These are phyloP conservation scores for Motacilla alba DNA, from an alignment of 2,113 vertebrate genomes.

Conservation along the genomic window DNA sequence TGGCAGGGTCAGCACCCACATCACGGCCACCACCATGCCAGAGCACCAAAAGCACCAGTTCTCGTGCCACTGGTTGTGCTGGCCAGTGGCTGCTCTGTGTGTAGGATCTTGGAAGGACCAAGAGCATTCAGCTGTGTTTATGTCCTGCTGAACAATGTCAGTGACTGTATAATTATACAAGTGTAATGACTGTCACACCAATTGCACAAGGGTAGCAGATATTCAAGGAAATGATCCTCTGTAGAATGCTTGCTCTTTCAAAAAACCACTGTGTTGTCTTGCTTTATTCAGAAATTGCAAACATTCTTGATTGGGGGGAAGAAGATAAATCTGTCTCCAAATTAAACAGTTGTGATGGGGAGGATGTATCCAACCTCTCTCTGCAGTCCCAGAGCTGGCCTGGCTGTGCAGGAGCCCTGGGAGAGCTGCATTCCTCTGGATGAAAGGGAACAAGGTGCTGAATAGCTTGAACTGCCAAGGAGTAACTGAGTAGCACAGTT, in stretches of 20 bases:
- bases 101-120: neutral
- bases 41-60: neutral
- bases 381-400: neutral
- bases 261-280: neutral
- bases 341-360: neutral
- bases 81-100: neutral
- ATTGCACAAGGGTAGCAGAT: neutral
- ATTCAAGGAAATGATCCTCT: neutral
- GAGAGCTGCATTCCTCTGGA: neutral
- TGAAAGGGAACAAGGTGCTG: accelerated
- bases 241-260: neutral
- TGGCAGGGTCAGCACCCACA: neutral
- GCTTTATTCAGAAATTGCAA: neutral
- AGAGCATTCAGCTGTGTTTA: neutral
- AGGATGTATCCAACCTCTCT: neutral
- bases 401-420: neutral
- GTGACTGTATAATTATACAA: neutral
- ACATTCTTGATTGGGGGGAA: neutral
- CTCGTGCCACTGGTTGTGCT: neutral
- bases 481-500: neutral
- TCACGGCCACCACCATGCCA: accelerated
- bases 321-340: neutral
- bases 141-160: neutral
- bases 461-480: neutral
- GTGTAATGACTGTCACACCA: neutral